A percentile compares a stretch with the other conserved stretches of the same genome.
Conservation (phyloP, 2,797 vertebrate species). For the Antrozous pallidus region DNA sequence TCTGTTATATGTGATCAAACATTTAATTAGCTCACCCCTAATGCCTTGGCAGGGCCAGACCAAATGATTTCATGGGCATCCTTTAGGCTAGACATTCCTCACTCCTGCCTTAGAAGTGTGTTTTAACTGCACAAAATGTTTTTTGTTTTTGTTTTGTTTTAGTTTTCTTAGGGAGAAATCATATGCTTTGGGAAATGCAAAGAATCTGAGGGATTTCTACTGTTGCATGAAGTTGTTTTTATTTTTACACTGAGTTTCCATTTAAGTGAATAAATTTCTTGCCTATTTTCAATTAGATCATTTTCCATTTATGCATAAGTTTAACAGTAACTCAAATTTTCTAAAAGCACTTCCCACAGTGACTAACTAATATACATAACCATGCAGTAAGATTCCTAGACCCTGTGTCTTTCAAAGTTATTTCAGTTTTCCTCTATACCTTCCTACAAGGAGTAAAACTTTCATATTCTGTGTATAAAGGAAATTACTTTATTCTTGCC, state of each 20-base stretch:
- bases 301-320: background rate
- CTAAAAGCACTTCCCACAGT: background rate
- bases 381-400: background rate
- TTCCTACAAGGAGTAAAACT: background rate
- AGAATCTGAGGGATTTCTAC: background rate
- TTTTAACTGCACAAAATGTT: background rate
- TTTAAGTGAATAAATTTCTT: background rate
- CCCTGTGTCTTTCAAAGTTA: background rate
- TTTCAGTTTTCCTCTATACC: background rate
- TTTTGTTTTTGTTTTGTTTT: background rate
- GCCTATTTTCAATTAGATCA: background rate
- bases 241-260: background rate
- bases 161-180: background rate
- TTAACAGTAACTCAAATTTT: background rate
- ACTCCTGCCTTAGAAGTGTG: background rate
- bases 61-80: no score
- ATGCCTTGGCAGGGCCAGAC: no score
- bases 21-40: no score
- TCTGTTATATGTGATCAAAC: no score
- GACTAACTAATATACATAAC: background rate
- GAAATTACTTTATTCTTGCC: background rate
- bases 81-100: rapidly evolving
- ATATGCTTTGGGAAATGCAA: background rate
- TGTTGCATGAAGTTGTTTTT: background rate
- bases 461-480: background rate